These are phyloP conservation scores for Channallabes apus DNA, from an alignment of 2,797 vertebrate species.

Conservation along the genomic window DNA sequence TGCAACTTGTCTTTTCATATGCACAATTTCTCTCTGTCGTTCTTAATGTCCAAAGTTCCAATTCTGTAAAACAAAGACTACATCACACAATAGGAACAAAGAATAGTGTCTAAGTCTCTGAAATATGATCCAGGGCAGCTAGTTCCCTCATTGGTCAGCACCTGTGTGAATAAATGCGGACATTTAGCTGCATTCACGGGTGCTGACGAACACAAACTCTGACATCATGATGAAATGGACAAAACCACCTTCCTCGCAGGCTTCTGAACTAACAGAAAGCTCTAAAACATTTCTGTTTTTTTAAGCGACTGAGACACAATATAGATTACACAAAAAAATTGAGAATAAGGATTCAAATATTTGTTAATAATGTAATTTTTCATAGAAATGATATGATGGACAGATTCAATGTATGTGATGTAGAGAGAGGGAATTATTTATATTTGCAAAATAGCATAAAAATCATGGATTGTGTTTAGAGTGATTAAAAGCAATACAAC, in stretches of 20 bases:
- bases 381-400: background rate
- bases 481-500: no score
- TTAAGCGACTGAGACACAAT: no score
- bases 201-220: conserved; percentile 18
- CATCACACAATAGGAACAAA: conserved; percentile 46
- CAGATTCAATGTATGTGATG: background rate
- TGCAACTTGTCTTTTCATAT: background rate
- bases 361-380: background rate
- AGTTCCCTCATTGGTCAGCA: conserved; percentile 5
- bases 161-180: conserved; percentile 24
- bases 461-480: no score
- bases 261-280: no score
- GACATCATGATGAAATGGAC: background rate
- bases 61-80: conserved; percentile 41
- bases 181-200: conserved; percentile 40
- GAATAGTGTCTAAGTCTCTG: conserved; percentile 13
- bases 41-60: conserved; percentile 32
- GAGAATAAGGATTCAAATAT: background rate
- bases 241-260: background rate
- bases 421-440: background rate
- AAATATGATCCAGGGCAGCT: conserved; percentile 30
- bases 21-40: background rate
- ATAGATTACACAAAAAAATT: no score
- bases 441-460: no score
- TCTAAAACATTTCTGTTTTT: background rate